Conservation (phyloP, 2,113 vertebrate genomes). For the Ellobius talpinus region DNA sequence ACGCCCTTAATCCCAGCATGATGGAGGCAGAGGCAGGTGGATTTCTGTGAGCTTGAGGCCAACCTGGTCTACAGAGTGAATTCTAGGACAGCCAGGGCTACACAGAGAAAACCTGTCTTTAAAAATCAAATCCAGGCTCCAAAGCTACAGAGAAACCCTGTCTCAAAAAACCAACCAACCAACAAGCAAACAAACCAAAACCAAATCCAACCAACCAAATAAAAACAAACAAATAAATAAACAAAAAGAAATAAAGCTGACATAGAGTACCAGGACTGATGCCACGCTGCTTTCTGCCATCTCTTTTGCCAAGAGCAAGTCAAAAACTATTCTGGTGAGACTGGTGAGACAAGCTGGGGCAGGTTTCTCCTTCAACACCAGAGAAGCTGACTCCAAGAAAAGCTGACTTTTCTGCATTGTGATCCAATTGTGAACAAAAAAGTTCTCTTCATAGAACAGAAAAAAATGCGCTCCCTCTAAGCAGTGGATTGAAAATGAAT, state of each 20-base stretch:
- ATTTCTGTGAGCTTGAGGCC: background rate
- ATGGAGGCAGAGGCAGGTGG: background rate
- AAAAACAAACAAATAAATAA: background rate
- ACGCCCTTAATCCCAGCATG: background rate
- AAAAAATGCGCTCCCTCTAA: slow-evolving; percentile 95
- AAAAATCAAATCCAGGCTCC: background rate
- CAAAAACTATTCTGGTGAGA: too few species aligned
- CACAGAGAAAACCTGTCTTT: background rate
- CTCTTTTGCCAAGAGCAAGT: too few species aligned
- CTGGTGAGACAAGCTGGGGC: too few species aligned
- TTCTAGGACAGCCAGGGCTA: background rate
- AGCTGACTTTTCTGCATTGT: too few species aligned
- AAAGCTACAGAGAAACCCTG: background rate
- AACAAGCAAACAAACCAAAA: background rate
- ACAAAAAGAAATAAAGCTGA: background rate
- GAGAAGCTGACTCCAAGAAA: too few species aligned
- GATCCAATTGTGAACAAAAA: slow-evolving; percentile 89
- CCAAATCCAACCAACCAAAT: background rate
- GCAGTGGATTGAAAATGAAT: slow-evolving; percentile 73
- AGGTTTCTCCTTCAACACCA: too few species aligned
- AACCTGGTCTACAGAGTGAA: background rate
- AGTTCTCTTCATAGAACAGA: slow-evolving; percentile 96
- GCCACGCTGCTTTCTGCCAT: too few species aligned
- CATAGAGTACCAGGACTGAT: too few species aligned
- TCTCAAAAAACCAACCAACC: background rate